phyloP scores from a whole-genome alignment of 2,797 vertebrate species.

The Myioborus melanocephalus region DNA sequence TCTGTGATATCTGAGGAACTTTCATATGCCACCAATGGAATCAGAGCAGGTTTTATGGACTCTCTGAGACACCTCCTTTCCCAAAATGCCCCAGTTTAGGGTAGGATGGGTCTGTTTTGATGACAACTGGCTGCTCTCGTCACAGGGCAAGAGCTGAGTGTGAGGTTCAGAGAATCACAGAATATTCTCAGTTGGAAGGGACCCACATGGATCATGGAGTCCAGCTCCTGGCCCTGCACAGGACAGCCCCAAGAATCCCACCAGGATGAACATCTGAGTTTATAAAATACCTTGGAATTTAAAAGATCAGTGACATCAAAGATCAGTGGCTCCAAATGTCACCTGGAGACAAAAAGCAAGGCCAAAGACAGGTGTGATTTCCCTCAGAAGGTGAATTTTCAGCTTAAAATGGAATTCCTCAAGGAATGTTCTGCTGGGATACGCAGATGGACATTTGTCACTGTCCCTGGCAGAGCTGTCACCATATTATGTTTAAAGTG shows the following conservation, averaged over 20 bases:
- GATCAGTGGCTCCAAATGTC: neutral
- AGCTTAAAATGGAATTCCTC: neutral
- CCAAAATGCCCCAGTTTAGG: neutral
- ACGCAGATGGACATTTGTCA: neutral
- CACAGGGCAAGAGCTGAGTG: neutral
- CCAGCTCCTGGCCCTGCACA: neutral
- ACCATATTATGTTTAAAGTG: fast-evolving
- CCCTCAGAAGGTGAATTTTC: neutral
- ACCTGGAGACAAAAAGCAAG: neutral
- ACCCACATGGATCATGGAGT: neutral
- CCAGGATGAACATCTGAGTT: neutral
- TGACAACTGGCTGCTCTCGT: fast-evolving
- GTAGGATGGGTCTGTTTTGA: neutral
- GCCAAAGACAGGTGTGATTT: neutral
- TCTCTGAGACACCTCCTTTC: neutral
- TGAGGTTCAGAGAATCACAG: neutral
- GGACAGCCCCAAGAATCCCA: neutral
- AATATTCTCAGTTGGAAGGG: neutral
- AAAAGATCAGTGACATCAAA: neutral
- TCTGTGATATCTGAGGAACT: neutral
- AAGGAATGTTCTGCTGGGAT: neutral
- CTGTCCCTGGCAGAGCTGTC: neutral
- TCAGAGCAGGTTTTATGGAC: neutral
- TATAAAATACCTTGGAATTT: neutral
- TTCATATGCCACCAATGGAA: fast-evolving